Conservation (phyloP, 2,888 invertebrate species). For the Agrotis exclamationis region DNA sequence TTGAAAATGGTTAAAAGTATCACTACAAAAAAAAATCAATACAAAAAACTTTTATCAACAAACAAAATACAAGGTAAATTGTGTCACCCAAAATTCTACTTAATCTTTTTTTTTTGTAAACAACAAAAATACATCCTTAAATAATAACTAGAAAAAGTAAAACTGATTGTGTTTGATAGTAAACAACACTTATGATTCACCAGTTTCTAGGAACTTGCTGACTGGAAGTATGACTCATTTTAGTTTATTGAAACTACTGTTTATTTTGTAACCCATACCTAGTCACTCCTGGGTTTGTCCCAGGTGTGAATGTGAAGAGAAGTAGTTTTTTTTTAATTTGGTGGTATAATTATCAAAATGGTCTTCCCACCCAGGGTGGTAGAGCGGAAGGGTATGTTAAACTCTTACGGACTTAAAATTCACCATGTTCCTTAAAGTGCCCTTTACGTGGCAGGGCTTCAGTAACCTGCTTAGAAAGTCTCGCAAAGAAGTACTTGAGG, state of each 20-base stretch:
- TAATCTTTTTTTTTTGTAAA: slow-evolving; percentile 12
- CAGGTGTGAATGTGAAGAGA: not conserved
- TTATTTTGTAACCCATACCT: slow-evolving; percentile 30
- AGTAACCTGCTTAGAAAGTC: too few relatives aligned
- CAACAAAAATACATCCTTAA: slow-evolving; percentile 24
- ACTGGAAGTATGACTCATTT: slow-evolving; percentile 54
- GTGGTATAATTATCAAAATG: not conserved
- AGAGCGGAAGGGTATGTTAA: too few relatives aligned
- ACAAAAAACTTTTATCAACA: slow-evolving; percentile 5
- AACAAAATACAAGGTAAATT: slow-evolving; percentile 10
- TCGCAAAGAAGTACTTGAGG: too few relatives aligned
- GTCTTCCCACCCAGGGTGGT: too few relatives aligned
- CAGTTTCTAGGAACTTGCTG: slow-evolving; percentile 52
- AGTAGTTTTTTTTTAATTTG: not conserved
- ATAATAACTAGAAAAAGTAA: slow-evolving; percentile 30
- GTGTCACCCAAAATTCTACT: slow-evolving; percentile 27
- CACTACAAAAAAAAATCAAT: not conserved
- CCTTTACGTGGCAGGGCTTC: too few relatives aligned
- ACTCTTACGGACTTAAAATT: too few relatives aligned
- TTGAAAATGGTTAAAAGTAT: too few relatives aligned
- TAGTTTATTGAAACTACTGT: slow-evolving; percentile 28
- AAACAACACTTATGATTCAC: slow-evolving; percentile 62
- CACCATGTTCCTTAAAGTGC: too few relatives aligned
- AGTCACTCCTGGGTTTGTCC: not conserved
- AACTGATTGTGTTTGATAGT: slow-evolving; percentile 29